phyloP scores from a whole-genome alignment of 2,113 vertebrate genomes.

The Neolamprologus sp. region DNA sequence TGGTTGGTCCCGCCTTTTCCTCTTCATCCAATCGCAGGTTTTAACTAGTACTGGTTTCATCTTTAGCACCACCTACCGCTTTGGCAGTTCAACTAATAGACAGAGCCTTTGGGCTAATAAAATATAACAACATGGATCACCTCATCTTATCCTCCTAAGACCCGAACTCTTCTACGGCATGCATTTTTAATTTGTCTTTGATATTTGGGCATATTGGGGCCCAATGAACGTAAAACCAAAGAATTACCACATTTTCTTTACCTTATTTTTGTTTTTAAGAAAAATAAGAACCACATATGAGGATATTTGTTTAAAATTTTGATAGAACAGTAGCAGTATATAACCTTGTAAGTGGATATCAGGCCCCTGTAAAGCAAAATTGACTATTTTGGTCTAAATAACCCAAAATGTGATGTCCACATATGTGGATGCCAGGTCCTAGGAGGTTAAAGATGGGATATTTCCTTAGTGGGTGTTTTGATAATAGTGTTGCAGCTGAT shows the following conservation, averaged over 20 bases:
- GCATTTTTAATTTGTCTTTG: not conserved
- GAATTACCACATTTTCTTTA: not conserved
- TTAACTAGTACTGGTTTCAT: rapidly evolving
- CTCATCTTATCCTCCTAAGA: not conserved
- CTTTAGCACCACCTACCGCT: not conserved
- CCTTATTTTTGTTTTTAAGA: not conserved
- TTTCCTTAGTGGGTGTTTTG: not conserved
- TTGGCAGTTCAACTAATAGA: not conserved
- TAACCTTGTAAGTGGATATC: not conserved
- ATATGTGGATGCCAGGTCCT: not conserved
- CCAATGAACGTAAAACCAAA: not conserved
- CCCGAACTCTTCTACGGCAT: not conserved
- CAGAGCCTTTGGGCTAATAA: not conserved
- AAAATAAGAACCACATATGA: not conserved
- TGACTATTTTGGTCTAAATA: not conserved
- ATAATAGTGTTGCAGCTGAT: not conserved
- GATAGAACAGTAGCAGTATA: not conserved
- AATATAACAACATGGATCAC: not conserved
- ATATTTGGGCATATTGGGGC: not conserved
- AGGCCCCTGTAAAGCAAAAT: not conserved
- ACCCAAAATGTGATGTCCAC: not conserved
- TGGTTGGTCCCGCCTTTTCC: not conserved
- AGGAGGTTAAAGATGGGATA: not conserved
- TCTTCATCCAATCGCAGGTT: not conserved
- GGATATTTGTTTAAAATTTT: not conserved